These are phyloP conservation scores for Acanthococcus lagerstroemiae DNA, from an alignment of 2,888 invertebrate genomes.

Conservation along the genomic window DNA sequence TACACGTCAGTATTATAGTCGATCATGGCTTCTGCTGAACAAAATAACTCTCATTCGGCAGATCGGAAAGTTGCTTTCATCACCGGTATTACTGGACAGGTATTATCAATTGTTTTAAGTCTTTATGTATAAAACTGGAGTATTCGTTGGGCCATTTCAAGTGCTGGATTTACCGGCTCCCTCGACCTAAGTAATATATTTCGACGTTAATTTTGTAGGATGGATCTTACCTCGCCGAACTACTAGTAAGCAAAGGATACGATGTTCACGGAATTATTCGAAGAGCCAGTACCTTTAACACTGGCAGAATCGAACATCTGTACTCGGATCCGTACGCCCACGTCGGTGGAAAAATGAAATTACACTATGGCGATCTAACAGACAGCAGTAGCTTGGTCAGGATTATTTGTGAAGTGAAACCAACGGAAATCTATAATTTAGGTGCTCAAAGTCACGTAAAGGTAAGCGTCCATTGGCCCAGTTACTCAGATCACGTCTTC, in stretches of 20 bases:
- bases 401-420: conserved; percentile 65
- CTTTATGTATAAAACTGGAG: too few relatives aligned
- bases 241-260: conserved; percentile 83
- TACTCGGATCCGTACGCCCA: conserved; percentile 85
- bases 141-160: too few relatives aligned
- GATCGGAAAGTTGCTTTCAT: conserved; percentile 67
- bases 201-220: conserved; percentile 53
- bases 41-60: not conserved
- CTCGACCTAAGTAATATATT: too few relatives aligned
- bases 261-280: conserved; percentile 92
- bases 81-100: conserved; percentile 97
- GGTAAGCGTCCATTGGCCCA: conserved; percentile 45
- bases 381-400: conserved; percentile 91
- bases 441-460: conserved; percentile 99
- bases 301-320: conserved; percentile 87
- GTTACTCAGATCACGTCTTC: not conserved
- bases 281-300: conserved; percentile 92
- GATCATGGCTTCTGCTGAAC: too few relatives aligned
- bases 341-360: conserved; percentile 74
- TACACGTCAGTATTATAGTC: too few relatives aligned
- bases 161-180: not conserved
- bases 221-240: conserved; percentile 94
- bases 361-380: conserved; percentile 98
- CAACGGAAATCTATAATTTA: conserved; percentile 93
- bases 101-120: too few relatives aligned